A percentile compares a stretch with the other conserved stretches of the same genome.
Evolutionary conservation across 2,113 vertebrate species (phyloP).

Genomic region (Lota lota): DNA sequence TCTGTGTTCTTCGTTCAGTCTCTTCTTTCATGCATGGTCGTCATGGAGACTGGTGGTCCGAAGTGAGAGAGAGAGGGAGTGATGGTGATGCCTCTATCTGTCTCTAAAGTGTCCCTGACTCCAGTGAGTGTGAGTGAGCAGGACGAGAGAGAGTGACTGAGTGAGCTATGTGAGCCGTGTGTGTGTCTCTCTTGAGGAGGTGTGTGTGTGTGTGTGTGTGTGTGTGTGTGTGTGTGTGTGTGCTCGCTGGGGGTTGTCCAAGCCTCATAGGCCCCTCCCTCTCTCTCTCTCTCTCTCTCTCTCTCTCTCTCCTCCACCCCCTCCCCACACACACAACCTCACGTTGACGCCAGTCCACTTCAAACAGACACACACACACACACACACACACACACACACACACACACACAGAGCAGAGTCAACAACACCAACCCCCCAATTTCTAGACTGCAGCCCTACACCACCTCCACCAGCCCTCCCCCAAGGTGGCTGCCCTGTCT

Average conservation of each 20-base stretch:
- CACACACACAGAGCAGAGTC: conserved; percentile 37
- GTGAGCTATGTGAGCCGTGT: too few species aligned
- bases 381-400: conserved; percentile 12
- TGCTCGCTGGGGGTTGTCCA: conserved; percentile 35
- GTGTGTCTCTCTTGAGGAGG: conserved; percentile 11
- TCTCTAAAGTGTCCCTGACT: conserved; percentile 33
- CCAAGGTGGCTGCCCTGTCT: conserved; percentile 28
- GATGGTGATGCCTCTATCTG: conserved; percentile 46
- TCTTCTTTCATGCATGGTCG: too few species aligned
- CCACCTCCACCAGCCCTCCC: conserved; percentile 17
- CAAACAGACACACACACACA: neutral
- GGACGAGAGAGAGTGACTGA: too few species aligned
- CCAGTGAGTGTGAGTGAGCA: conserved; percentile 25
- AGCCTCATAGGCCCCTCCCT: conserved; percentile 56
- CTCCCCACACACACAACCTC: conserved; percentile 2
- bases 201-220: neutral
- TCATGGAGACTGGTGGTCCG: too few species aligned
- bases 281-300: neutral
- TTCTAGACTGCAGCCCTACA: conserved; percentile 44
- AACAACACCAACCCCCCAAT: conserved; percentile 31
- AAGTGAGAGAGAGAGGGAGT: conserved; percentile 7
- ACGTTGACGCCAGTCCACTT: conserved; percentile 3
- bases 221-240: conserved; percentile 14
- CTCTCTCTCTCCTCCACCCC: neutral
- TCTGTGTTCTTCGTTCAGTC: too few species aligned